Conservation (phyloP, 2,888 invertebrate species). For the Flabesymbios commensalis region DNA sequence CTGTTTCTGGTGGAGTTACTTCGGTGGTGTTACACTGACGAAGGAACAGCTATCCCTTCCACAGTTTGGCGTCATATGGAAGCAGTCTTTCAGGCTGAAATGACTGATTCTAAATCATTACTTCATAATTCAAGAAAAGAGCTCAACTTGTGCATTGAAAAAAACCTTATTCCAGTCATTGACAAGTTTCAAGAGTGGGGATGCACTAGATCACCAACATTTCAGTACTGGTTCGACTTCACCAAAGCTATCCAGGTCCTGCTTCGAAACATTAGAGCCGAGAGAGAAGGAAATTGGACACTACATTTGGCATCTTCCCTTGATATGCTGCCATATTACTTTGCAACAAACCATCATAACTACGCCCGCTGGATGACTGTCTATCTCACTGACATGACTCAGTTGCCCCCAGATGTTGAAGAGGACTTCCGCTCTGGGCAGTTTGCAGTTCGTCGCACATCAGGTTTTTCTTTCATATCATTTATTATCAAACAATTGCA, state of each 20-base stretch:
- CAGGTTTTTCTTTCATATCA: no score
- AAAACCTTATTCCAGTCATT: no score
- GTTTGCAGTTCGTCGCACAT: not conserved
- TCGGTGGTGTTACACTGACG: not conserved
- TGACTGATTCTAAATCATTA: not conserved
- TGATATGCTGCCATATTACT: slow-evolving; percentile 15
- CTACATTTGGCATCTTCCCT: no score
- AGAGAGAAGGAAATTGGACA: not conserved
- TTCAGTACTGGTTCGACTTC: no score
- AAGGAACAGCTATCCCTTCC: not conserved
- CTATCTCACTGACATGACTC: slow-evolving; percentile 7
- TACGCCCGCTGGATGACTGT: slow-evolving; percentile 10
- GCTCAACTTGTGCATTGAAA: no score
- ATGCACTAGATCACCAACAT: no score
- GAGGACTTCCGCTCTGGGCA: slow-evolving; percentile 4
- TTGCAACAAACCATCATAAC: slow-evolving; percentile 6
- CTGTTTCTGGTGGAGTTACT: not conserved
- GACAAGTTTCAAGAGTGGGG: no score
- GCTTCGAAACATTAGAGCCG: not conserved
- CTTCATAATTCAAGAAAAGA: no score
- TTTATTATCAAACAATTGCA: no score
- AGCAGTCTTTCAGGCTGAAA: not conserved
- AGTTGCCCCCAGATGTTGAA: slow-evolving; percentile 4
- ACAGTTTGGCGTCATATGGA: no score
- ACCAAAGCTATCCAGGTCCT: not conserved